These are phyloP conservation scores for Siniperca obscura DNA, from an alignment of 2,797 vertebrate genomes.

Conservation along the genomic window DNA sequence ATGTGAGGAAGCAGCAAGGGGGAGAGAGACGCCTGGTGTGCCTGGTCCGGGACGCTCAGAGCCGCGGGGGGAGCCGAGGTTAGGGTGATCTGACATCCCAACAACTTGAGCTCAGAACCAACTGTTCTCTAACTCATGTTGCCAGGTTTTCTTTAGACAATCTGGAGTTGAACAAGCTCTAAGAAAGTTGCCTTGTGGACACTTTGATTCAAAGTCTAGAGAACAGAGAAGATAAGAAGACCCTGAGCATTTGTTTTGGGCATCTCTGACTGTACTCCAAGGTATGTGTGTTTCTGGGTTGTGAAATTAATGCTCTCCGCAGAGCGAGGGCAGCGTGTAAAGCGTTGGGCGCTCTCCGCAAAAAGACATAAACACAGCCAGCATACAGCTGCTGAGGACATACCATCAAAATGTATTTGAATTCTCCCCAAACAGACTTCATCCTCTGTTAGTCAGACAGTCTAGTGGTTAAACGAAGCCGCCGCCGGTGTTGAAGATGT, in stretches of 20 bases:
- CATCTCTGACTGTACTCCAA: slow-evolving; percentile 81
- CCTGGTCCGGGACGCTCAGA: slow-evolving; percentile 29
- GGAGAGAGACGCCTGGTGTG: slow-evolving; percentile 17
- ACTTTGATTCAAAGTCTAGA: slow-evolving; percentile 44
- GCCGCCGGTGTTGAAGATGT: not conserved
- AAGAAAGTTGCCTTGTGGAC: slow-evolving; percentile 47
- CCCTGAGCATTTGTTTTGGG: slow-evolving; percentile 74
- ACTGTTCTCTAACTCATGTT: slow-evolving; percentile 2
- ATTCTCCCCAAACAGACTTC: not conserved
- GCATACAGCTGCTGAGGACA: not conserved
- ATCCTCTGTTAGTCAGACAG: too few species aligned
- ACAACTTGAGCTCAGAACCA: slow-evolving; percentile 22
- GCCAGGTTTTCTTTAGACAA: slow-evolving; percentile 24
- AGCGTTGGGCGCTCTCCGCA: not conserved
- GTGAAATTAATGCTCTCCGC: not conserved
- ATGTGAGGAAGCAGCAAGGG: slow-evolving; percentile 28
- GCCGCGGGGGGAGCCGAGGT: slow-evolving; percentile 20
- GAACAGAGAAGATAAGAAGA: slow-evolving; percentile 33
- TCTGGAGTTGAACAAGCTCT: slow-evolving; percentile 20
- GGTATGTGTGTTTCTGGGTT: slow-evolving; percentile 80
- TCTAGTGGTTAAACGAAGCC: not conserved
- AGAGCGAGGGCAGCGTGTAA: not conserved
- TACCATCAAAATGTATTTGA: not conserved
- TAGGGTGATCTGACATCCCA: slow-evolving; percentile 44
- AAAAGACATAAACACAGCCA: not conserved